Evolutionary conservation across 2,113 vertebrate species (phyloP), one percentile per base, ranked within the genome.

Genomic region (Atrichornis clamosus): DNA sequence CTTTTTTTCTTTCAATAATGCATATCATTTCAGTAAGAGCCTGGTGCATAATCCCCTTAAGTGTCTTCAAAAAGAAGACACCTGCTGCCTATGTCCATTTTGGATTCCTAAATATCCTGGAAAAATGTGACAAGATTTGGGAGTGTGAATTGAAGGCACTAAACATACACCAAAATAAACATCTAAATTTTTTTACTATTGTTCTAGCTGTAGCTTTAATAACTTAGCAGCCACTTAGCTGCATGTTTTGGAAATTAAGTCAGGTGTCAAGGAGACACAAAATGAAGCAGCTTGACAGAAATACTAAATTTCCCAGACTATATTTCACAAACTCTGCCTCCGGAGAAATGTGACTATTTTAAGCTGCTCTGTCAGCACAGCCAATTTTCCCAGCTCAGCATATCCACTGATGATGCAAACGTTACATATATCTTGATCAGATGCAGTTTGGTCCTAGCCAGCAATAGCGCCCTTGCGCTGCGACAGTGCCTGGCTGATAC

Each of bases 401-500:
- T 7, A 21, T 6, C 6, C 55, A 22, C 0, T 33, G 70, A 35
- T 64, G 49, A 58, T 23, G 42, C 74, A 85, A 50, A 56, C 7
- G 41, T 68, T 80, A 10, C 28, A 24, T 1, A 0, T 5, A 33
- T 26, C 21, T 72, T 33, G 41, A 12, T 69, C 12, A 13, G 23
- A 30, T 35, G 23, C 41, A 26, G 2, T 27, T 72, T 65, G 33
- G 41, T 37, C 37, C 1, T 6, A 39, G 24, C 24, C 3, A 11
- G 64, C 8, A 14, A 9, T 3, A 39, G 33, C 0, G 0, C 53
- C 60, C 24, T 13, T n/a, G 58, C 49, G 7, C 44, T 79, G 58
- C 0, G 0, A 30, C 62, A 35, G 21, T 37, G 33, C 46, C 49
- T 27, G 17, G 32, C 19, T 32, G 37, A 28, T 0, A 0, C 9